phyloP scores from a whole-genome alignment of 2,113 vertebrate species.

The Fulmarus glacialis region DNA sequence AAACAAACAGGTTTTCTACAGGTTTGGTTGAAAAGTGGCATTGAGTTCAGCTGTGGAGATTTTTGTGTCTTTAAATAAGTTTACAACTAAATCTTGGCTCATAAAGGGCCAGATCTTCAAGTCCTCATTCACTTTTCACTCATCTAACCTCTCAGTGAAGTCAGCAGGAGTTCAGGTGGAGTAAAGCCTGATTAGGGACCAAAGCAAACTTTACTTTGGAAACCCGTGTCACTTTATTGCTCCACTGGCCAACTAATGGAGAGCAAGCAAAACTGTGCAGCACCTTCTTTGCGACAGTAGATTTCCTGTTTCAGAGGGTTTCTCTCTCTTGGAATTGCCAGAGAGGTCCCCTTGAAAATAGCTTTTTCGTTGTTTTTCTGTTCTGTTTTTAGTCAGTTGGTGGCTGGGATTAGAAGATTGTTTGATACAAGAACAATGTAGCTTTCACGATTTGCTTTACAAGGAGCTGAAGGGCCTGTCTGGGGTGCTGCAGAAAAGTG shows the following conservation, averaged over 20 bases:
- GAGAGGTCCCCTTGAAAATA: not conserved
- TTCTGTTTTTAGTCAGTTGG: not conserved
- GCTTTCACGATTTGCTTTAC: not conserved
- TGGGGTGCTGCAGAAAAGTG: not conserved
- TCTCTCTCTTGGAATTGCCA: not conserved
- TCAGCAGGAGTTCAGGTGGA: conserved; percentile 46
- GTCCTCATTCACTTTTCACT: conserved; percentile 1
- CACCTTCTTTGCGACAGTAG: not conserved
- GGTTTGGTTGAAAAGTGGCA: conserved; percentile 6
- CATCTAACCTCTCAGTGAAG: conserved; percentile 7
- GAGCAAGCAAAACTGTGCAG: not conserved
- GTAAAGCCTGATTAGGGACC: conserved; percentile 37
- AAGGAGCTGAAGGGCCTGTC: not conserved
- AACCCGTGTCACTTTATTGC: not conserved
- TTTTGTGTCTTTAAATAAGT: conserved; percentile 26
- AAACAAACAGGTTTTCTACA: conserved; percentile 23
- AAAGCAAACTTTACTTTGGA: conserved; percentile 62
- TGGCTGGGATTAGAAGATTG: not conserved
- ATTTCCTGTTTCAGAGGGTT: conserved; percentile 14
- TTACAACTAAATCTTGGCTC: conserved; percentile 26
- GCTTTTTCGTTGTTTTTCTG: not conserved
- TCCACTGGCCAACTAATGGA: not conserved
- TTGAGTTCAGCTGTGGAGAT: conserved; percentile 23
- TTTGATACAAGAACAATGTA: not conserved
- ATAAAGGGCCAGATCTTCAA: not conserved